Evolutionary conservation across 1,140 invertebrate genomes (phyloP).

Genomic region (Papilio polytes): DNA sequence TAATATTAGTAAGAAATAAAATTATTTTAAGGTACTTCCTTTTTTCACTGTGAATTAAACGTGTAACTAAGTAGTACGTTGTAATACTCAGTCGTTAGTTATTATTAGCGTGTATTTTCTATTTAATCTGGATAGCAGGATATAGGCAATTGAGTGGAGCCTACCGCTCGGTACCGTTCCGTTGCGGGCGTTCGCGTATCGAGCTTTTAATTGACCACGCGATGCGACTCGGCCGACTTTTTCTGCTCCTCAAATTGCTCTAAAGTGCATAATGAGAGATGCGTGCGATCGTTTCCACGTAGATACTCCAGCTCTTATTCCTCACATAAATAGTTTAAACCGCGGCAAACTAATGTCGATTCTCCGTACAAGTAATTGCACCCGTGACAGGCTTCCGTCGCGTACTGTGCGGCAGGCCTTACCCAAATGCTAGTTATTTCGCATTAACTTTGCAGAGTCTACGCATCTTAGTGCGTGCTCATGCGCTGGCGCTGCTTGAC

Average conservation of each 20-base stretch:
- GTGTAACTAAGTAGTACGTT: slow-evolving; percentile 1
- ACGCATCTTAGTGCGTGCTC: slow-evolving; percentile 66
- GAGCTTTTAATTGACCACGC: slow-evolving; percentile 82
- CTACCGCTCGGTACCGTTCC: slow-evolving; percentile 75
- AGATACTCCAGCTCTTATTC: slow-evolving; percentile 78
- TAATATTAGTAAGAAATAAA: neutral
- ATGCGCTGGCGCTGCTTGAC: slow-evolving; percentile 65
- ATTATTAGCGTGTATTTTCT: slow-evolving; percentile 15
- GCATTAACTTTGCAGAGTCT: slow-evolving; percentile 69
- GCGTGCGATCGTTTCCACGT: slow-evolving; percentile 83
- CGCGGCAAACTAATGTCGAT: slow-evolving; percentile 80
- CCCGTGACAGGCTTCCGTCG: slow-evolving; percentile 82
- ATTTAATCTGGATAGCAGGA: slow-evolving; percentile 56
- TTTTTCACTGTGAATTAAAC: neutral
- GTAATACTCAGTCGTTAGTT: neutral
- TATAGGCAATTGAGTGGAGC: slow-evolving; percentile 70
- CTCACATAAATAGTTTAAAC: slow-evolving; percentile 81
- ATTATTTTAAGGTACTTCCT: neutral
- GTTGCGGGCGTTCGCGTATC: slow-evolving; percentile 66
- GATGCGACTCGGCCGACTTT: slow-evolving; percentile 79
- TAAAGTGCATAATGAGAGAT: slow-evolving; percentile 83
- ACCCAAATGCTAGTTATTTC: slow-evolving; percentile 79
- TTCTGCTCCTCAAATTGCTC: slow-evolving; percentile 81
- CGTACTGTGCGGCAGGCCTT: slow-evolving; percentile 65
- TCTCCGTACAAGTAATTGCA: slow-evolving; percentile 82